A percentile compares a stretch with the other conserved stretches of the same genome.
Evolutionary conservation across 2,113 vertebrate genomes (phyloP).

Genomic region (Hepsetus odoe): DNA sequence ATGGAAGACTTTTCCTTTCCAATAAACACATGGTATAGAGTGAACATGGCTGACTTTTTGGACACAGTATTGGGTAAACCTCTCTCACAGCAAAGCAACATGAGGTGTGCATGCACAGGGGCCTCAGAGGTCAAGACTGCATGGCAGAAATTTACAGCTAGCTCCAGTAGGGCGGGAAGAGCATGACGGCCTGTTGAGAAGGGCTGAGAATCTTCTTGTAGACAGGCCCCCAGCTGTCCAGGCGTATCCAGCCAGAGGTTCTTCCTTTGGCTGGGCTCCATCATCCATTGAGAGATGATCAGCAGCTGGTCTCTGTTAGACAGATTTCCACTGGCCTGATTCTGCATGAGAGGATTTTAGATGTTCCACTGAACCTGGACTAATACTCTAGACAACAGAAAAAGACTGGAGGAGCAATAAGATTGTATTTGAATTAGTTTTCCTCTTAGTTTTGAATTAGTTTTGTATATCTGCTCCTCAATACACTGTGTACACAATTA

Average conservation of each 20-base stretch:
- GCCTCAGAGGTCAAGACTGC: neutral
- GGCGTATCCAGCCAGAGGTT: slow-evolving; percentile 20
- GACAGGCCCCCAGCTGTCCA: slow-evolving; percentile 17
- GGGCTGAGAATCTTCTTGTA: neutral
- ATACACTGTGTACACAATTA: no score
- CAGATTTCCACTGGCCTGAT: slow-evolving; percentile 27
- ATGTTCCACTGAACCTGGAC: neutral
- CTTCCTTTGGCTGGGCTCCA: slow-evolving; percentile 31
- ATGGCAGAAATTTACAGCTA: neutral
- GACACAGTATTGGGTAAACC: neutral
- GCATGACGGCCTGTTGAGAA: slow-evolving; percentile 6
- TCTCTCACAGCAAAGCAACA: slow-evolving; percentile 4
- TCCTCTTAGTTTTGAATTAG: no score
- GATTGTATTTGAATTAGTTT: neutral
- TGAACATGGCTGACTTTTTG: slow-evolving; percentile 31
- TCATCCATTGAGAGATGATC: slow-evolving; percentile 9
- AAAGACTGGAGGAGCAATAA: neutral
- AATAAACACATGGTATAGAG: neutral
- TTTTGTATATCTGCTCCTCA: no score
- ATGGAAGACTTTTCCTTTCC: slow-evolving; percentile 27
- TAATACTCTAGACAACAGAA: neutral
- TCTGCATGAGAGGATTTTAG: slow-evolving; percentile 14
- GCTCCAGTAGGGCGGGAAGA: neutral
- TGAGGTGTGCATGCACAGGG: neutral
- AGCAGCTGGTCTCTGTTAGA: slow-evolving; percentile 41